A percentile compares a stretch with the other conserved stretches of the same genome.
These are phyloP conservation scores for Amorpha juglandis DNA, from an alignment of 2,888 invertebrate genomes.

Conservation along the genomic window DNA sequence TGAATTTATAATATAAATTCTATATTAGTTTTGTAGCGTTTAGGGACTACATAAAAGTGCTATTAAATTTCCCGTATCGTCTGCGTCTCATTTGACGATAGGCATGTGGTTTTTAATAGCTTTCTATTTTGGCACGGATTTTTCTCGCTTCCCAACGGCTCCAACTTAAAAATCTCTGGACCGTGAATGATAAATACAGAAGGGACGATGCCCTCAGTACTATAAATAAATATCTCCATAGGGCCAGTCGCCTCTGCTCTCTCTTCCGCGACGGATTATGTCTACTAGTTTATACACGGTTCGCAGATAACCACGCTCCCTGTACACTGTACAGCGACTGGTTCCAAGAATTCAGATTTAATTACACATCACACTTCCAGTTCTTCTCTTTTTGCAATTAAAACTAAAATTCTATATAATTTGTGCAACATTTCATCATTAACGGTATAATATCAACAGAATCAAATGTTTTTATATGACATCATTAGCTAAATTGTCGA, in stretches of 20 bases:
- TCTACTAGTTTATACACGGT: conserved; percentile 38
- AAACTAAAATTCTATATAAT: conserved; percentile 8
- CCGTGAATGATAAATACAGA: conserved; percentile 61
- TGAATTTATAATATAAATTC: neutral
- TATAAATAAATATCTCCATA: conserved; percentile 38
- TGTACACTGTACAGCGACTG: conserved; percentile 16
- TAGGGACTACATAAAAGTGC: neutral
- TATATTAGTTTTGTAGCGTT: neutral
- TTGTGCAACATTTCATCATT: conserved; percentile 16
- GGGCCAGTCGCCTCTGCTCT: conserved; percentile 59
- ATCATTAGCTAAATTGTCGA: conserved; percentile 24
- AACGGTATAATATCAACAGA: conserved; percentile 25
- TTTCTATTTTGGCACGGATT: conserved; percentile 20
- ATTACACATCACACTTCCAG: conserved; percentile 37
- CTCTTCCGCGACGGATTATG: conserved; percentile 54
- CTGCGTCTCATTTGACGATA: neutral
- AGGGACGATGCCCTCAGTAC: conserved; percentile 65
- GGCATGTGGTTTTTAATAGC: conserved; percentile 16
- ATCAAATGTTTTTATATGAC: conserved; percentile 25
- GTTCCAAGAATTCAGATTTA: conserved; percentile 37
- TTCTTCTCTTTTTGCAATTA: conserved; percentile 17
- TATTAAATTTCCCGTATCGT: neutral
- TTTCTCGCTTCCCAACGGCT: conserved; percentile 30
- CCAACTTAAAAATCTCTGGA: conserved; percentile 51
- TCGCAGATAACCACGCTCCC: conserved; percentile 34